Evolutionary conservation across 2,113 vertebrate species (phyloP).

Genomic region (Catharus bicknelli): DNA sequence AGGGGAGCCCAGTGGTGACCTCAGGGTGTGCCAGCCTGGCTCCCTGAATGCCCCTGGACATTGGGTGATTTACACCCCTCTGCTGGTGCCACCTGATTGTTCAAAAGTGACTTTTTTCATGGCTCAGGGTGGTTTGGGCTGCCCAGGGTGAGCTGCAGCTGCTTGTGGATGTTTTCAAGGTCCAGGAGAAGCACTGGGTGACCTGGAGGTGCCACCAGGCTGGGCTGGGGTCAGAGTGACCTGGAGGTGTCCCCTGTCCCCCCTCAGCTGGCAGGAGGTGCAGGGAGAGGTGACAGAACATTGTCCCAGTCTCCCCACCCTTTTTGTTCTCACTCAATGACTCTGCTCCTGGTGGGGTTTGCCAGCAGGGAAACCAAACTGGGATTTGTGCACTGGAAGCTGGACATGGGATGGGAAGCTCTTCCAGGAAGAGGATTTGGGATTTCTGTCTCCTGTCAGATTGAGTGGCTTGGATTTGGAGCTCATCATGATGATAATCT

Average conservation of each 20-base stretch:
- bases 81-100: neutral
- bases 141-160: neutral
- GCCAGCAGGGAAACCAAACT: neutral
- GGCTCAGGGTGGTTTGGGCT: neutral
- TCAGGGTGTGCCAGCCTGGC: neutral
- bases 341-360: neutral
- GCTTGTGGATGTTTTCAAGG: neutral
- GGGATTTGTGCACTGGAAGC: neutral
- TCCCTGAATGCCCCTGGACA: neutral
- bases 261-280: neutral
- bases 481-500: neutral
- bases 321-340: neutral
- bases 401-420: neutral
- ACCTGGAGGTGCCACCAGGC: neutral
- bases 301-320: neutral
- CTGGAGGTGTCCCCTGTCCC: neutral
- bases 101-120: neutral
- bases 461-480: neutral
- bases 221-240: neutral
- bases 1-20: neutral
- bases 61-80: neutral
- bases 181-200: neutral
- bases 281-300: neutral
- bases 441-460: neutral
- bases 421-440: neutral